Conservation (phyloP, 2,797 vertebrate species). For the Pangasius sanitwongsei region DNA sequence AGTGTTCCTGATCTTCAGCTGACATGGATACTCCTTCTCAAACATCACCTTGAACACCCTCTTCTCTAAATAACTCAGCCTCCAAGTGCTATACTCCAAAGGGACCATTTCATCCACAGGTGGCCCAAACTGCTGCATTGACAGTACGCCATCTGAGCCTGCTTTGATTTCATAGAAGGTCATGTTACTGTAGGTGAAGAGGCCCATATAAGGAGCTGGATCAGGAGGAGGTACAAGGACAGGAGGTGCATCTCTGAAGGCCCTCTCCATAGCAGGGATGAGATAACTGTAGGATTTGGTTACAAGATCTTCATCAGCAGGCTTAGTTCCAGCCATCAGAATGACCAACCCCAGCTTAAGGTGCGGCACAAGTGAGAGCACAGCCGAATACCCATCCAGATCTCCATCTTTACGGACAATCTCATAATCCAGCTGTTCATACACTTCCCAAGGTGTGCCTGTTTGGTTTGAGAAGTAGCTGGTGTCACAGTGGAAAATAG, state of each 20-base stretch:
- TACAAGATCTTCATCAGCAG: constrained; percentile 76
- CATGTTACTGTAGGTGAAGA: constrained; percentile 86
- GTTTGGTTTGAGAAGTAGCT: constrained; percentile 88
- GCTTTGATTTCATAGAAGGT: constrained; percentile 89
- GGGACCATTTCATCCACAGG: constrained; percentile 82
- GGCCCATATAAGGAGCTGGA: constrained; percentile 81
- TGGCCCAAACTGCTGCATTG: constrained; percentile 90
- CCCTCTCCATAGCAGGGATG: constrained; percentile 82
- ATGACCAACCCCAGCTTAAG: constrained; percentile 85
- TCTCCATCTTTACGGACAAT: constrained; percentile 88
- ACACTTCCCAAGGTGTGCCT: constrained; percentile 91
- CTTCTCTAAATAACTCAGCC: constrained; percentile 83
- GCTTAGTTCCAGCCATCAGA: constrained; percentile 85
- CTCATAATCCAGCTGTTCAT: constrained; percentile 81
- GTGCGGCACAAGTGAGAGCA: constrained; percentile 83
- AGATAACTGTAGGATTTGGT: constrained; percentile 75
- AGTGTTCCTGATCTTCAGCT: constrained; percentile 79
- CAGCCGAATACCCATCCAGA: constrained; percentile 86
- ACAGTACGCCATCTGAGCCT: constrained; percentile 74
- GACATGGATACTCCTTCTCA: constrained; percentile 85
- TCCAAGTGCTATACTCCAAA: constrained; percentile 79
- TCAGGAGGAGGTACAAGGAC: constrained; percentile 76
- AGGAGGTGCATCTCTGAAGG: constrained; percentile 76
- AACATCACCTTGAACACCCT: constrained; percentile 88
- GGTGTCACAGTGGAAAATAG: constrained; percentile 78